Evolutionary conservation across 2,113 vertebrate species (phyloP).

Genomic region (Recurvirostra avosetta): DNA sequence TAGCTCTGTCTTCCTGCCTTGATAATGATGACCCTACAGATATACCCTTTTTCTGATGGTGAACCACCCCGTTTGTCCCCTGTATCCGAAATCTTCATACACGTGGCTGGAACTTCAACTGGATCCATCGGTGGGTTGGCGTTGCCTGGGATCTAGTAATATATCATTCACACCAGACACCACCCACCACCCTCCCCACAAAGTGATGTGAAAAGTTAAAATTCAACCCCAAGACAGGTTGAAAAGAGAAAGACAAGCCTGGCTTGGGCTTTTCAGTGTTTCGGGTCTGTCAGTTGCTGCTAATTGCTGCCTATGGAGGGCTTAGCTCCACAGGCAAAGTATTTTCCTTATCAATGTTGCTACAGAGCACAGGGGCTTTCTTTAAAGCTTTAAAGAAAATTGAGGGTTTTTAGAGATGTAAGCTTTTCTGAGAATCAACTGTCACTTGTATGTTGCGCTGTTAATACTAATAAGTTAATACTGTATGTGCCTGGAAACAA

Average conservation of each 20-base stretch:
- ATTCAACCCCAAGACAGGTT: not conserved
- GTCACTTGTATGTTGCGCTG: not conserved
- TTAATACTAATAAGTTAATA: constrained; percentile 36
- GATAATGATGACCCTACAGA: not conserved
- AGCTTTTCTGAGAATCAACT: not conserved
- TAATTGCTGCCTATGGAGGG: not conserved
- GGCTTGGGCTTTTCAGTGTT: not conserved
- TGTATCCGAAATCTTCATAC: rapidly evolving
- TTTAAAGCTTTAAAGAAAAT: constrained; percentile 20
- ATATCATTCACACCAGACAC: not conserved
- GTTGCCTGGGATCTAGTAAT: not conserved
- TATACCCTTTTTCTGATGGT: not conserved
- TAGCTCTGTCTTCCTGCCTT: not conserved
- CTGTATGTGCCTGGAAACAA: constrained; percentile 38
- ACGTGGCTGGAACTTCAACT: rapidly evolving
- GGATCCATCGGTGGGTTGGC: not conserved
- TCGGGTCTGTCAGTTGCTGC: not conserved
- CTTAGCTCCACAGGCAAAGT: not conserved
- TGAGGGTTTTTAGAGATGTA: not conserved
- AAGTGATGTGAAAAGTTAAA: not conserved
- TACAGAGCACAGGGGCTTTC: not conserved
- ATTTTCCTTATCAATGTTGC: not conserved
- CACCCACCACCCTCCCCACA: not conserved
- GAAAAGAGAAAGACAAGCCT: not conserved
- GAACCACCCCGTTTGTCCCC: rapidly evolving